Conservation (phyloP, 2,113 vertebrate species). For the Vulpes lagopus region DNA sequence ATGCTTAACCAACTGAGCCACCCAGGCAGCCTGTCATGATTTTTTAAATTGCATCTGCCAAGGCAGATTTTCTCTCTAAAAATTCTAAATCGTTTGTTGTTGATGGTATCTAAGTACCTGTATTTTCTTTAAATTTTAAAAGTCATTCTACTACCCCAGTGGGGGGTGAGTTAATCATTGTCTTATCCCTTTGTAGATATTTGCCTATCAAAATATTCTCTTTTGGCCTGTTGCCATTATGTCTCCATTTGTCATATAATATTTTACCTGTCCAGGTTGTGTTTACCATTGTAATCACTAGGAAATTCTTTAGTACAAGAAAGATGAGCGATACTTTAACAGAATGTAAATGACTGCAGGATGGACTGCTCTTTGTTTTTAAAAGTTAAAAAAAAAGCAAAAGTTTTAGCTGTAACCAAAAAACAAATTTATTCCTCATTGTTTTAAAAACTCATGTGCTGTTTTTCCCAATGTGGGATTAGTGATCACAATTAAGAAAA, state of each 20-base stretch:
- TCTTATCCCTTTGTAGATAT: neutral
- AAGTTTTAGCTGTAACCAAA: neutral
- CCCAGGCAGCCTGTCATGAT: neutral
- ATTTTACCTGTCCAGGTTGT: neutral
- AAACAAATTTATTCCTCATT: neutral
- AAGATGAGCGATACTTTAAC: neutral
- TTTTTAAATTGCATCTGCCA: neutral
- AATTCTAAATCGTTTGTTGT: constrained; percentile 50
- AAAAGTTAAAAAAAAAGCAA: neutral
- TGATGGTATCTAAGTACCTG: constrained; percentile 14
- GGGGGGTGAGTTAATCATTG: neutral
- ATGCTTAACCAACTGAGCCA: neutral
- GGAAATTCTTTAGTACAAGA: neutral
- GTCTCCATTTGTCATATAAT: neutral
- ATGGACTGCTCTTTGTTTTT: neutral
- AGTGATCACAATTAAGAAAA: neutral
- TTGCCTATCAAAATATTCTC: neutral
- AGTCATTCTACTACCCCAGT: neutral
- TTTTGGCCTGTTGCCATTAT: neutral
- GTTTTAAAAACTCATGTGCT: neutral
- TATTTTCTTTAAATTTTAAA: constrained; percentile 37
- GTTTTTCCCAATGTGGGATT: neutral
- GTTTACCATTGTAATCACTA: neutral
- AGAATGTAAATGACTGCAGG: neutral
- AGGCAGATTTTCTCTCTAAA: neutral